phyloP scores from a whole-genome alignment of 2,888 invertebrate genomes.

The Anoncus sp. region DNA sequence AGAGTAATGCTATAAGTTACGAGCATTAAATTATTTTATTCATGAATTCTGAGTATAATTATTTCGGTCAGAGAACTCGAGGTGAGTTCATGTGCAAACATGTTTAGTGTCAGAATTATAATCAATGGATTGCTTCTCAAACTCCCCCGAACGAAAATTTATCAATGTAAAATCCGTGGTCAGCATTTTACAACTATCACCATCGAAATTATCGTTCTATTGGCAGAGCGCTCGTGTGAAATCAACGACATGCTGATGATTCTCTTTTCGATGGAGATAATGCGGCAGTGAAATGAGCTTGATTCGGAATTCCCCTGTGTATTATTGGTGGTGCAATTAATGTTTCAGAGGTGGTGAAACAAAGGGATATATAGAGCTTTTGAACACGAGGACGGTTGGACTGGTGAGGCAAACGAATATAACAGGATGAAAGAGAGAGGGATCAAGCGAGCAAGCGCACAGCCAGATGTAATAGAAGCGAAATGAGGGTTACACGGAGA shows the following conservation, averaged over 20 bases:
- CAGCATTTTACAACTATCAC: background rate
- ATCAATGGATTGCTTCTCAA: background rate
- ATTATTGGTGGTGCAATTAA: conserved; percentile 56
- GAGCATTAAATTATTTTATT: no score
- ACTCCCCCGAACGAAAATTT: background rate
- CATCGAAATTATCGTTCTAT: background rate
- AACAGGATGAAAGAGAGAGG: conserved; percentile 33
- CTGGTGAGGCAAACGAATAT: conserved; percentile 39
- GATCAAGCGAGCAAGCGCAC: conserved; percentile 13
- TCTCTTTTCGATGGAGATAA: conserved; percentile 23
- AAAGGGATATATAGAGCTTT: conserved; percentile 51
- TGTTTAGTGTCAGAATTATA: background rate
- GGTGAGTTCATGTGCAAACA: background rate
- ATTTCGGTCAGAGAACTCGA: no score
- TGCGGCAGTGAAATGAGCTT: conserved; percentile 43
- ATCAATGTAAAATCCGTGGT: background rate
- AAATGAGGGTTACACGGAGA: conserved; percentile 43
- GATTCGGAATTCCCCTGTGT: conserved; percentile 39
- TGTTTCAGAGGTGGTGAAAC: conserved; percentile 53
- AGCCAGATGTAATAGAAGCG: conserved; percentile 34
- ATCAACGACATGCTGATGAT: conserved; percentile 30
- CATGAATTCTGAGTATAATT: no score
- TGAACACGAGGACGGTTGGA: conserved; percentile 37
- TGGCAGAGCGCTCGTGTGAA: conserved; percentile 1
- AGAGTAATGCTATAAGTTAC: no score